Evolutionary conservation across 2,113 vertebrate genomes (phyloP), one percentile per base, ranked within the genome.

Genomic region (Pogonocichla stellata): DNA sequence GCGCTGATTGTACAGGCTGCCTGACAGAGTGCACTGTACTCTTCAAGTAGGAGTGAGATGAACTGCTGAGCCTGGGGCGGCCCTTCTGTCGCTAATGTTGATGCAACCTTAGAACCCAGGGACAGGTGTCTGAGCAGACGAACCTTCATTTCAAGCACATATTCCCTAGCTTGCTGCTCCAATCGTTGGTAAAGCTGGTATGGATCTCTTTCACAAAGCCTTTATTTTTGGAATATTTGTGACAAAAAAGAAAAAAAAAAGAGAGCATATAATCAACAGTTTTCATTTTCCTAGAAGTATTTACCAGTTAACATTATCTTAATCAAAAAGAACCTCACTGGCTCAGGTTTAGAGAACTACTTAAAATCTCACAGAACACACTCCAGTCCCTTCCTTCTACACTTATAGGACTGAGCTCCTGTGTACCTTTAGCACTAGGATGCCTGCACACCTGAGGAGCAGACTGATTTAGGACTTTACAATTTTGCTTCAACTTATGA

Each of bases 171-270:
- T 92, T 99, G 99, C 95, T 99, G 99, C 71, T 99, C 99, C 96
- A 99, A 84, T 23, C 99, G 98, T 83, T 99, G 99, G 94, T 99
- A 99, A 34, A 99, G 98, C 97, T 99, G 99, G 97, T 99, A 99
- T 2, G 99, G 99, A 96, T 99, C 99, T 97, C 99, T 99, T 97
- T 99, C 99, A 92, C 99, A 99, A 64, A 99, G 98, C 97, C 99
- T 99, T 92, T 4, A 65, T 13, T 87, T 84, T 80, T 36, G 58
- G 31, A 95, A 19, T 56, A 88, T 88, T 94, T 45, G 48, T 57
- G 40, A 75, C 10, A 3, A 36, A 80, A 56, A 81, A 43, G 18
- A 9, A 9, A 56, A 22, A 20, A 22, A 10, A 10, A 22, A 28
- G 6, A 45, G 8, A 11, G 4, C 8, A 72, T 14, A 11, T 61